phyloP scores from a whole-genome alignment of 2,113 vertebrate species.

The Hypomesus transpacificus region DNA sequence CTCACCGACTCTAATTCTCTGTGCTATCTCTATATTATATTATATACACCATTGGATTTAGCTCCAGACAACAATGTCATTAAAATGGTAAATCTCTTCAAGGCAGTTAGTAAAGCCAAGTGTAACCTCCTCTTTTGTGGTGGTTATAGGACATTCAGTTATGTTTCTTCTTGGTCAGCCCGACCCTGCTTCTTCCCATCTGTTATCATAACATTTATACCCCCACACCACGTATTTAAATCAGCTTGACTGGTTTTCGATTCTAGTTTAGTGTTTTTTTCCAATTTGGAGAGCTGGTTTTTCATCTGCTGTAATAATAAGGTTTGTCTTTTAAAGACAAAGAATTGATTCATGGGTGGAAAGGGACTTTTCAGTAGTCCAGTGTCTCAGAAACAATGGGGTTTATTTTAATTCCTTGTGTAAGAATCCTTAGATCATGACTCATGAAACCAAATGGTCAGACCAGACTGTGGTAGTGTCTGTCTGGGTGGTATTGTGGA shows the following conservation, averaged over 20 bases:
- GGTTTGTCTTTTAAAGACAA: slow-evolving; percentile 40
- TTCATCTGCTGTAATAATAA: slow-evolving; percentile 13
- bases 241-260: slow-evolving; percentile 13
- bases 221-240: slow-evolving; percentile 28
- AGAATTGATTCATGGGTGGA: slow-evolving; percentile 39
- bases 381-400: slow-evolving; percentile 54
- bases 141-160: slow-evolving; percentile 14
- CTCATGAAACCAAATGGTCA: slow-evolving; percentile 53
- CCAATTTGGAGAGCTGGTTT: not conserved
- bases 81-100: slow-evolving; percentile 4
- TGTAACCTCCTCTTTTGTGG: slow-evolving; percentile 17
- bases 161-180: slow-evolving; percentile 36
- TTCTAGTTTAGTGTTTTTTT: not conserved
- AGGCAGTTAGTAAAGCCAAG: not conserved
- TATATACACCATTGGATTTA: not conserved
- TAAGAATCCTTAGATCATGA: slow-evolving; percentile 56
- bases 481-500: slow-evolving; percentile 36
- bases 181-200: slow-evolving; percentile 39
- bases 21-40: not conserved
- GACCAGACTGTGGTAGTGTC: slow-evolving; percentile 49
- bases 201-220: slow-evolving; percentile 29
- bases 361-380: slow-evolving; percentile 35
- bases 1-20: not conserved
- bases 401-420: slow-evolving; percentile 61
- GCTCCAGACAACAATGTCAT: not conserved